Conservation (phyloP, 2,888 invertebrate species). For the Ochropleura plecta region DNA sequence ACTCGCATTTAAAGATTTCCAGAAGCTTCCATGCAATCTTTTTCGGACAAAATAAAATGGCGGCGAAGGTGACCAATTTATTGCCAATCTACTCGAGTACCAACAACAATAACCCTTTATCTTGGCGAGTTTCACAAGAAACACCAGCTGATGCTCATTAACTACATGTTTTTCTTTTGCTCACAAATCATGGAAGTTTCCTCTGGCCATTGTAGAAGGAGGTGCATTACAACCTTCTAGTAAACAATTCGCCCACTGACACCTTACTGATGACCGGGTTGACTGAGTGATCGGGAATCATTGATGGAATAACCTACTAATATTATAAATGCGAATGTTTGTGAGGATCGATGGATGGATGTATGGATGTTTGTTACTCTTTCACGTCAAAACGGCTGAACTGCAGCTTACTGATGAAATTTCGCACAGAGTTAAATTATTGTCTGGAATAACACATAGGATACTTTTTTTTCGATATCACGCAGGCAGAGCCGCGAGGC, state of each 20-base stretch:
- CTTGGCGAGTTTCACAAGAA: constrained; percentile 36
- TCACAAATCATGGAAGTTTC: constrained; percentile 11
- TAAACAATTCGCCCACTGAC: neutral
- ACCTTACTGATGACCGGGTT: neutral
- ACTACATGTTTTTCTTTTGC: constrained; percentile 13
- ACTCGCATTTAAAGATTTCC: neutral
- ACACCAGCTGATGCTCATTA: constrained; percentile 28
- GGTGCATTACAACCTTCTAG: neutral
- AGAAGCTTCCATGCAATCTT: too few species aligned
- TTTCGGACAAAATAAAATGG: constrained; percentile 3
- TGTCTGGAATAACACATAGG: too few species aligned
- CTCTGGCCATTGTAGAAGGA: neutral
- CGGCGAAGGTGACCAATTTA: constrained; percentile 12
- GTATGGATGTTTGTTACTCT: too few species aligned
- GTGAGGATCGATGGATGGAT: too few species aligned
- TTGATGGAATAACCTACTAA: neutral
- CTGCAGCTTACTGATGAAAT: too few species aligned
- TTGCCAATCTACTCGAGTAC: constrained; percentile 39
- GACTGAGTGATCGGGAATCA: neutral
- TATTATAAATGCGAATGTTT: too few species aligned
- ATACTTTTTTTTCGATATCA: too few species aligned
- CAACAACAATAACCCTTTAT: constrained; percentile 46
- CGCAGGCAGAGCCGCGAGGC: too few species aligned
- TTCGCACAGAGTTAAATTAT: too few species aligned
- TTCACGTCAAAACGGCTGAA: too few species aligned